These are phyloP conservation scores for Autographa pulchrina DNA, from an alignment of 2,888 invertebrate genomes.

Conservation along the genomic window DNA sequence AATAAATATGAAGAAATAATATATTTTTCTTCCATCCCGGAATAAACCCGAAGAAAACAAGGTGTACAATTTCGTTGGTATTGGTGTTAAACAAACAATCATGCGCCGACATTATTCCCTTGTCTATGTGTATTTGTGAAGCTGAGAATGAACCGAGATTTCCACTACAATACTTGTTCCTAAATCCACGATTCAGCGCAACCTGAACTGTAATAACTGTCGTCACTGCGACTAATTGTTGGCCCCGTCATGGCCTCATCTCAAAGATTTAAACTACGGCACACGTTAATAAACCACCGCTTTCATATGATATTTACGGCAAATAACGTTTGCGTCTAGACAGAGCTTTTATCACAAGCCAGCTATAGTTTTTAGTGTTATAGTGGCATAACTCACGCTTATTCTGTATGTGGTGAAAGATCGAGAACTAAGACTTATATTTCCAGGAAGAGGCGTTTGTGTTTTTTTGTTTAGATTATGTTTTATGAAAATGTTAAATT, in stretches of 20 bases:
- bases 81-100: slow-evolving; percentile 2
- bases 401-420: slow-evolving; percentile 11
- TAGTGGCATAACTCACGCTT: slow-evolving; percentile 17
- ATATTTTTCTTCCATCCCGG: neutral
- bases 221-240: slow-evolving; percentile 25
- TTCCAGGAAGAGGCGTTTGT: neutral
- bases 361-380: slow-evolving; percentile 33
- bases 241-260: slow-evolving; percentile 16
- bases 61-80: slow-evolving; percentile 4
- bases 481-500: too few relatives aligned
- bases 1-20: neutral
- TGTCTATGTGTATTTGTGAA: neutral
- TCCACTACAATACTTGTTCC: neutral
- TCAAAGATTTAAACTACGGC: slow-evolving; percentile 22
- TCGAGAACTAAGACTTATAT: slow-evolving; percentile 17
- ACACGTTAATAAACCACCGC: slow-evolving; percentile 38
- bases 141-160: slow-evolving; percentile 1
- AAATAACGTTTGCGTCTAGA: slow-evolving; percentile 50
- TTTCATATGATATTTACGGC: slow-evolving; percentile 43
- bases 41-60: neutral
- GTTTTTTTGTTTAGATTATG: neutral
- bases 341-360: slow-evolving; percentile 40
- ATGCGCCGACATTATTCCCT: neutral
- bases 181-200: neutral
- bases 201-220: neutral